Conservation (phyloP, 2,113 vertebrate genomes). For the Martes martes region DNA sequence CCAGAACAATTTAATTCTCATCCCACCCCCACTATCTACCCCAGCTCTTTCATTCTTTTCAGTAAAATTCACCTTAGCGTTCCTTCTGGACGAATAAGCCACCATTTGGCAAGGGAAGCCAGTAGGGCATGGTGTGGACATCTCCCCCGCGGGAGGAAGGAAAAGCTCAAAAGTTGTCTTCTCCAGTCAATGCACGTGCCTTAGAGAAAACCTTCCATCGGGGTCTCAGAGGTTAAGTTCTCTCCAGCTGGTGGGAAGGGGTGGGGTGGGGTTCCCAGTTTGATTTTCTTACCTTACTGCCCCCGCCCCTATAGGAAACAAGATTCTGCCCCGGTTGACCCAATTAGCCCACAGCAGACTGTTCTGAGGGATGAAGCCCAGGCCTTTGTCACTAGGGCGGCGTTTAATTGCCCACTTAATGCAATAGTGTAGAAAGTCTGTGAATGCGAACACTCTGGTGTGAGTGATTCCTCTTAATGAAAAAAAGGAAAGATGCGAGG, state of each 20-base stretch:
- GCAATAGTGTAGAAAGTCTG: background rate
- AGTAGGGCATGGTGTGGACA: too few relatives aligned
- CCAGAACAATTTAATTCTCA: background rate
- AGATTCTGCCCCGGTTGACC: background rate
- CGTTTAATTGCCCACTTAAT: background rate
- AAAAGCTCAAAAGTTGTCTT: background rate
- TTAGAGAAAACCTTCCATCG: background rate
- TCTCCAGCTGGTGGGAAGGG: background rate
- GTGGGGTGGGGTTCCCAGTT: too few relatives aligned
- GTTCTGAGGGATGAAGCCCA: background rate
- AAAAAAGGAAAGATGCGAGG: background rate
- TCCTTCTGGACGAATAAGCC: background rate
- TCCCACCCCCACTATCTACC: rapidly evolving
- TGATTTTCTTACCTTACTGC: background rate
- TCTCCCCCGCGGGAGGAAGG: background rate
- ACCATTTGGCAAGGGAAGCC: background rate
- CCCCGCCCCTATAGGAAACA: background rate
- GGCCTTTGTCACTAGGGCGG: background rate
- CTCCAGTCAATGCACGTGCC: background rate
- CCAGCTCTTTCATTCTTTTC: background rate
- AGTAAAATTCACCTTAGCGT: background rate
- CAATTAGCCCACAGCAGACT: background rate
- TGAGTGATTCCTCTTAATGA: background rate
- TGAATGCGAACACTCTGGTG: background rate
- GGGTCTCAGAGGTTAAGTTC: background rate